Evolutionary conservation across 2,888 invertebrate genomes (phyloP), one percentile per base, ranked within the genome.

Genomic region (Ectemnius continuus): DNA sequence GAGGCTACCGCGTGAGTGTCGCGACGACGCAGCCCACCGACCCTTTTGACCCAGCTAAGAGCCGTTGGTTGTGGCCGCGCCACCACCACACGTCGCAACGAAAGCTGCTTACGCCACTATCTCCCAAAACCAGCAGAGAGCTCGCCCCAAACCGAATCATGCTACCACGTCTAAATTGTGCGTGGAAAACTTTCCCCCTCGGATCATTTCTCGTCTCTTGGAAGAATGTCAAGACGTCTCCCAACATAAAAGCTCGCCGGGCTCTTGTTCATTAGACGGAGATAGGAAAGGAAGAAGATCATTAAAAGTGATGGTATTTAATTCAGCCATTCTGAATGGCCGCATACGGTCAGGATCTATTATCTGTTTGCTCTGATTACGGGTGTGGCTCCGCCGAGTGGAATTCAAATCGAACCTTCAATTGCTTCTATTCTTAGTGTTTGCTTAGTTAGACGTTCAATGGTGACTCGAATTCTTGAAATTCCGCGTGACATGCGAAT

Each of bases 1-100:
- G 67, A 70, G 57, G 64, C 73, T 70, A 26, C 66, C 18, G 56
- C n/a, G 45, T 6, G 45, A n/a, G 46, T 57, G 62, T 66, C 70
- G 28, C 46, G 56, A 45, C 47, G n/a, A 36, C 48, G 20, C 62
- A 58, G 45, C 57, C 26, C 36, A 23, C 47, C 26, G 61, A 78
- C 36, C 60, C 47, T 48, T 70, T 45, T 56, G 36, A 72, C 57
- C 57, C 4, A 16, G 47, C 8, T 28, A 45, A 8, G 23, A 48
- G n/a, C n/a, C n/a, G n/a, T n/a, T n/a, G n/a, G n/a, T n/a, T n/a
- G n/a, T n/a, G 18, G 46, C 14, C 62, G 28, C 62, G n/a, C 23
- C 45, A 36, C 13, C 3, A 28, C 14, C 28, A 14, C 66, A 46
- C 66, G 28, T 59, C 36, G 36, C 26, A 52, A 52, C 45, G 62